Conservation (phyloP, 2,797 vertebrate genomes). For the Pseudochaenichthys georgianus region DNA sequence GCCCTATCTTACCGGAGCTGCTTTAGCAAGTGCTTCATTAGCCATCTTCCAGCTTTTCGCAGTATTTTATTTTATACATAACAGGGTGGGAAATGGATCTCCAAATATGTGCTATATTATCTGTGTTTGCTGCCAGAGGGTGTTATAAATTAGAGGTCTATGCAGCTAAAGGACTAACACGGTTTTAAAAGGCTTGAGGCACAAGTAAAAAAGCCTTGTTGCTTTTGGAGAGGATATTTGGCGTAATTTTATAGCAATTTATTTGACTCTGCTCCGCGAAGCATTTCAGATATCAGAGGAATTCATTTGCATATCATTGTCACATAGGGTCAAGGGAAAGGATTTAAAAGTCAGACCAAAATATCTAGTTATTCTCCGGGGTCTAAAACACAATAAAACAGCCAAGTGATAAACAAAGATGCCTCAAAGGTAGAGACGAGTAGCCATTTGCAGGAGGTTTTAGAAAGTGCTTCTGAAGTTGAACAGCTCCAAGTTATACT, state of each 20-base stretch:
- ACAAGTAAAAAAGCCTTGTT: conserved; percentile 43
- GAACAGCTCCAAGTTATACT: too few species aligned
- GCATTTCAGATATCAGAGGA: conserved; percentile 47
- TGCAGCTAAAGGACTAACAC: conserved; percentile 47
- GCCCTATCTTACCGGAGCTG: conserved; percentile 42
- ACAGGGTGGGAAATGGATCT: conserved; percentile 57
- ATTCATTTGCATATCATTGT: conserved; percentile 56
- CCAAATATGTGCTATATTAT: conserved; percentile 45
- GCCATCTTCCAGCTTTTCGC: conserved; percentile 47
- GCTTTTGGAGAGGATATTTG: conserved; percentile 39
- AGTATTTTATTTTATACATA: conserved; percentile 43
- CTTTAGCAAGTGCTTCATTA: conserved; percentile 64
- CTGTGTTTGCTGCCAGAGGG: conserved; percentile 38
- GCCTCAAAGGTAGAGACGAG: too few species aligned
- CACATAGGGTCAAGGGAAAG: conserved; percentile 28
- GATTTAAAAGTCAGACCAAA: conserved; percentile 44
- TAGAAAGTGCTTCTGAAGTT: too few species aligned
- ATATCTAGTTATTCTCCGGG: conserved; percentile 56
- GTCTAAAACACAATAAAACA: conserved; percentile 40
- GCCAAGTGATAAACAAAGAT: conserved; percentile 54
- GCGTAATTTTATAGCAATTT: conserved; percentile 29
- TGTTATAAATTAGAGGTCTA: conserved; percentile 53
- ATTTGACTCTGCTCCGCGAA: conserved; percentile 29
- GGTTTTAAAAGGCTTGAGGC: conserved; percentile 56
- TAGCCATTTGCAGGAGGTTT: too few species aligned